Evolutionary conservation across 1,140 invertebrate genomes (phyloP).

Genomic region (Formica selysi): DNA sequence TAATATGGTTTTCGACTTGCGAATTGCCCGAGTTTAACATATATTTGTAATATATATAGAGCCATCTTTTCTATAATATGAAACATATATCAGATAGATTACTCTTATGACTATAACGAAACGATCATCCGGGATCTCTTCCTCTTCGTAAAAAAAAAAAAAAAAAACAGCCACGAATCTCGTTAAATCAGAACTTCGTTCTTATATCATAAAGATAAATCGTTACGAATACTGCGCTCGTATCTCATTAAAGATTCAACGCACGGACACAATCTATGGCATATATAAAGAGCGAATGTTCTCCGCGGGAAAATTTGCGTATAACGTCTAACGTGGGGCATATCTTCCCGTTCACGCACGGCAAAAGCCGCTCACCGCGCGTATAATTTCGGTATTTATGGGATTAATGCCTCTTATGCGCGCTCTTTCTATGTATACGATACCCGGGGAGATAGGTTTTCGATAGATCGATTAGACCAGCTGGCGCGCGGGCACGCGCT

Average conservation of each 20-base stretch:
- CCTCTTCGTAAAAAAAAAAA: neutral
- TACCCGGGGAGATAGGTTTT: slow-evolving; percentile 67
- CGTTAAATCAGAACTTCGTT: neutral
- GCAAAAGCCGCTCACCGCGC: slow-evolving; percentile 21
- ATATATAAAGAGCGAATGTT: slow-evolving; percentile 12
- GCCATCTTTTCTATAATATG: neutral
- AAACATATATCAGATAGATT: neutral
- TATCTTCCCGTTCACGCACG: neutral
- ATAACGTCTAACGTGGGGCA: neutral
- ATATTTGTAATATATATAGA: neutral
- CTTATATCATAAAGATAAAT: slow-evolving; percentile 7
- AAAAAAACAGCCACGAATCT: neutral
- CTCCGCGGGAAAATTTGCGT: slow-evolving; percentile 43
- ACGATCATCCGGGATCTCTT: neutral
- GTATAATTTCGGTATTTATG: slow-evolving; percentile 82
- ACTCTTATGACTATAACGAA: neutral
- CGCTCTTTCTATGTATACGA: slow-evolving; percentile 55
- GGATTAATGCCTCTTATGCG: slow-evolving; percentile 75
- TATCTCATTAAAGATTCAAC: slow-evolving; percentile 28
- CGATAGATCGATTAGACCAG: slow-evolving; percentile 77
- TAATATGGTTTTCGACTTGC: neutral
- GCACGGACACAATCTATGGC: slow-evolving; percentile 30
- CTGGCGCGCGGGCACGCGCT: slow-evolving; percentile 72
- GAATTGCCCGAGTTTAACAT: neutral
- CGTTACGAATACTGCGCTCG: neutral